A percentile compares a stretch with the other conserved stretches of the same genome.
phyloP scores from a whole-genome alignment of 2,797 vertebrate genomes.

The Thamnophis elegans region DNA sequence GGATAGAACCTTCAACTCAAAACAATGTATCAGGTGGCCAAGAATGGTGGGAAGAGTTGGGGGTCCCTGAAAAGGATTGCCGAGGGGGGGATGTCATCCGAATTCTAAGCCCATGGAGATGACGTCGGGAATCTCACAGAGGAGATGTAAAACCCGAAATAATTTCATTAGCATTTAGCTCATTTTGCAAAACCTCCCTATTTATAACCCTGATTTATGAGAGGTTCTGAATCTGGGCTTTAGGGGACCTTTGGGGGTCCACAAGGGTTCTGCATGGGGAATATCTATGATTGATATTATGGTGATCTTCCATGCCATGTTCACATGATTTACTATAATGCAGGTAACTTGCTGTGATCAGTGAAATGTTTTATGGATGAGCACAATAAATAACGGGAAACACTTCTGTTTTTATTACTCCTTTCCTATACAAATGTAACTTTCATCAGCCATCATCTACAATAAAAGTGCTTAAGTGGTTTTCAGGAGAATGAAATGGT shows the following conservation, averaged over 20 bases:
- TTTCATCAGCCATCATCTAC: not conserved
- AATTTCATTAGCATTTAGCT: not conserved
- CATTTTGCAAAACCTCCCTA: not conserved
- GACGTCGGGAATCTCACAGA: not conserved
- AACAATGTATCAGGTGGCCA: not conserved
- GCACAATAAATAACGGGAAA: not conserved
- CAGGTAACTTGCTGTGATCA: not conserved
- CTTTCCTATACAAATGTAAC: not conserved
- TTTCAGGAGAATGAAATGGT: not conserved
- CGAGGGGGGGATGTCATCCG: no score
- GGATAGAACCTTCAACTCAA: not conserved
- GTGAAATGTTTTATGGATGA: not conserved
- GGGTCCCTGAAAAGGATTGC: no score
- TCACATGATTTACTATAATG: not conserved
- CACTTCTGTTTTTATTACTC: not conserved
- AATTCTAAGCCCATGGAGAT: not conserved
- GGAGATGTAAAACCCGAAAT: not conserved
- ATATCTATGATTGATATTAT: not conserved
- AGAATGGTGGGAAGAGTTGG: not conserved
- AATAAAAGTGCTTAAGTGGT: not conserved
- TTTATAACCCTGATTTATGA: not conserved
- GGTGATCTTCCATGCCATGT: not conserved
- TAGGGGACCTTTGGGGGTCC: not conserved
- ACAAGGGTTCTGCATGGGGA: not conserved
- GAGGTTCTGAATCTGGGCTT: not conserved